Percentiles rank a stretch among this genome's conserved stretches.
These are phyloP conservation scores for Drosophila elegans DNA, from an alignment of 1,140 invertebrate genomes.

Conservation along the genomic window DNA sequence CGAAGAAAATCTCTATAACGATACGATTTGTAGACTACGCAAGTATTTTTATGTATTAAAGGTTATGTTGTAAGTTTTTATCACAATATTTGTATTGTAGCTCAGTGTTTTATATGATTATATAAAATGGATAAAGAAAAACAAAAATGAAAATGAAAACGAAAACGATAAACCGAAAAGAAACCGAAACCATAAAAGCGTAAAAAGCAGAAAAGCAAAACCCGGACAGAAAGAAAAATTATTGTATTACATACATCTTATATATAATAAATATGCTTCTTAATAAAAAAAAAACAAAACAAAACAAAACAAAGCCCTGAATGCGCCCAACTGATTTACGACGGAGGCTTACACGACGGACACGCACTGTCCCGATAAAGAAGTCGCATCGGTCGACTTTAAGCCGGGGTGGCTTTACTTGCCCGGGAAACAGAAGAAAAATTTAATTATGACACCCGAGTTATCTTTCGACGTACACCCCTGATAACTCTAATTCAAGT, in stretches of 20 bases:
- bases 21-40: slow-evolving; percentile 84
- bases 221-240: slow-evolving; percentile 74
- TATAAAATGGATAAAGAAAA: slow-evolving; percentile 76
- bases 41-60: slow-evolving; percentile 85
- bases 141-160: slow-evolving; percentile 48
- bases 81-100: slow-evolving; percentile 85
- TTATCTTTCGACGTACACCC: slow-evolving; percentile 71
- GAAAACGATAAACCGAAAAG: slow-evolving; percentile 46
- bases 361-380: slow-evolving; percentile 45
- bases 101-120: slow-evolving; percentile 85
- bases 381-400: slow-evolving; percentile 49
- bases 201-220: slow-evolving; percentile 37
- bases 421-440: slow-evolving; percentile 49
- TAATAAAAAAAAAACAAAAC: slow-evolving; percentile 72
- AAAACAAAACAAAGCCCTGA: slow-evolving; percentile 59
- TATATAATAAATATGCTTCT: slow-evolving; percentile 84
- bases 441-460: slow-evolving; percentile 79
- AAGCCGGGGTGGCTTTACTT: slow-evolving; percentile 61
- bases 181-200: slow-evolving; percentile 64
- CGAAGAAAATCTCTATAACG: slow-evolving; percentile 72
- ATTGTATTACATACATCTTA: slow-evolving; percentile 84
- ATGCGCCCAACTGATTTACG: slow-evolving; percentile 64
- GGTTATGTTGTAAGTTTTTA: slow-evolving; percentile 85
- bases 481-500: slow-evolving; percentile 66
- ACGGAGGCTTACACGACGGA: slow-evolving; percentile 46